phyloP scores from a whole-genome alignment of 1,140 invertebrate genomes.

The Goniozus legneri region DNA sequence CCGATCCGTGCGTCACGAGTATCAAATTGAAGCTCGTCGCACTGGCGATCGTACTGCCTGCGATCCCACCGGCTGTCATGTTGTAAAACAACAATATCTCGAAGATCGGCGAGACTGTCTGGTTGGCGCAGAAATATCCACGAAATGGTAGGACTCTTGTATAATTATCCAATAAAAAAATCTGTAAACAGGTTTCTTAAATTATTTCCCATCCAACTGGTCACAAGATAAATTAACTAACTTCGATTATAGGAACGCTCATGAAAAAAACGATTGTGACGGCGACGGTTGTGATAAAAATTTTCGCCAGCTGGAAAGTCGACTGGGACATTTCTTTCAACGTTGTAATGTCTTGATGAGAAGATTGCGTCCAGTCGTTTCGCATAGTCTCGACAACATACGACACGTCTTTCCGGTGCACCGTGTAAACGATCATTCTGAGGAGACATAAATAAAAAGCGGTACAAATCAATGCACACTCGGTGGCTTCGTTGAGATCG shows the following conservation, averaged over 20 bases:
- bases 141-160: conserved; percentile 27
- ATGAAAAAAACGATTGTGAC: conserved; percentile 15
- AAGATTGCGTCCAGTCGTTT: conserved; percentile 25
- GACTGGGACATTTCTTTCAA: conserved; percentile 26
- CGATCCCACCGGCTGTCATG: conserved; percentile 13
- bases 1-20: conserved; percentile 30
- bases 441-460: conserved; percentile 22
- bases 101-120: conserved; percentile 22
- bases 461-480: conserved; percentile 22
- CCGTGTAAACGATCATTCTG: conserved; percentile 20
- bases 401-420: conserved; percentile 23
- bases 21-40: conserved; percentile 31
- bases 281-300: conserved; percentile 26
- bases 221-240: conserved; percentile 18
- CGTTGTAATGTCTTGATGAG: conserved; percentile 17
- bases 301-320: conserved; percentile 27
- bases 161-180: neutral
- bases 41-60: conserved; percentile 18
- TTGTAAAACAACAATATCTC: conserved; percentile 21
- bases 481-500: conserved; percentile 31
- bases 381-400: conserved; percentile 32
- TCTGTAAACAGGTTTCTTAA: too few relatives aligned
- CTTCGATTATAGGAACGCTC: conserved; percentile 26
- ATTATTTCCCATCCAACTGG: too few relatives aligned
- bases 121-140: conserved; percentile 28